Conservation (phyloP, 2,888 invertebrate species). For the Patella depressa region DNA sequence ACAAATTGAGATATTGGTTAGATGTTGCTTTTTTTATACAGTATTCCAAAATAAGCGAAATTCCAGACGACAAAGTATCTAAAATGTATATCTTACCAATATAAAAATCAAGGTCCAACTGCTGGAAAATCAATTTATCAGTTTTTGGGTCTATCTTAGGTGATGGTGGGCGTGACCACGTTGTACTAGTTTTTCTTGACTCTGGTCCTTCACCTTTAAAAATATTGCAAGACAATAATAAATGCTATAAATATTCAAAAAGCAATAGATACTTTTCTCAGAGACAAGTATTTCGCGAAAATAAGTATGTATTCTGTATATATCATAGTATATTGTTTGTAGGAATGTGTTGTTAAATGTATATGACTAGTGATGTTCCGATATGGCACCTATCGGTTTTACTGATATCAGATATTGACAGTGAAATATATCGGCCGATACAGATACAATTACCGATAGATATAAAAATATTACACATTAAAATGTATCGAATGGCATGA, state of each 20-base stretch:
- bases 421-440: too few species aligned
- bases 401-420: too few species aligned
- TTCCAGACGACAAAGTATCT: too few species aligned
- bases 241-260: neutral
- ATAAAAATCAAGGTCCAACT: constrained; percentile 94
- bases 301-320: neutral
- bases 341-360: too few species aligned
- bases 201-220: constrained; percentile 57
- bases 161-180: constrained; percentile 82
- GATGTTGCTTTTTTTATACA: too few species aligned
- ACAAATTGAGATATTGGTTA: neutral
- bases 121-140: constrained; percentile 87
- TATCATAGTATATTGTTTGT: neutral
- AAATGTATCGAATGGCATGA: too few species aligned
- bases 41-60: too few species aligned
- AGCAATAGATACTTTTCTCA: neutral
- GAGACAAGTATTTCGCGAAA: neutral
- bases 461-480: too few species aligned
- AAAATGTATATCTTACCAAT: constrained; percentile 73
- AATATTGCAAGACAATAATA: neutral
- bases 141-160: constrained; percentile 79
- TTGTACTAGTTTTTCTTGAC: constrained; percentile 44
- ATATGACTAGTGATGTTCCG: too few species aligned
- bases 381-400: too few species aligned
- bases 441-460: too few species aligned